phyloP scores from a whole-genome alignment of 2,888 invertebrate genomes.

The Acrocera orbiculus region DNA sequence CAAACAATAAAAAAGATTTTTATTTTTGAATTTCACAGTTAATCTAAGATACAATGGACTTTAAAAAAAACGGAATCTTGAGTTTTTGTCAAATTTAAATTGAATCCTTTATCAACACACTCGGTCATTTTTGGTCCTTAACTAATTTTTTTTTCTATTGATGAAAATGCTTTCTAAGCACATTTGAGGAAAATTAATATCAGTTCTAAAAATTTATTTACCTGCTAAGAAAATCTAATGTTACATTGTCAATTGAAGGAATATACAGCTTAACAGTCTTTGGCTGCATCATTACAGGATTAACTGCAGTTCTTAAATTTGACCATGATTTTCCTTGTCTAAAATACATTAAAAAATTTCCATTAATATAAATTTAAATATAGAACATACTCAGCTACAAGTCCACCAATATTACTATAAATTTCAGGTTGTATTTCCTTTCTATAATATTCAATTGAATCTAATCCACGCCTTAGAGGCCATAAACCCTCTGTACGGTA shows the following conservation, averaged over 20 bases:
- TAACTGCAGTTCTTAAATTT: slow-evolving; percentile 40
- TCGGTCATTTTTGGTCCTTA: too few species aligned
- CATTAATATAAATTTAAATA: slow-evolving; percentile 18
- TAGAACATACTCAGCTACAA: slow-evolving; percentile 19
- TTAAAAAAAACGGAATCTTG: too few species aligned
- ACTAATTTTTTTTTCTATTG: too few species aligned
- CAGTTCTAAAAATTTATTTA: slow-evolving; percentile 9
- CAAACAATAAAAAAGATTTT: too few species aligned
- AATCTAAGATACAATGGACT: too few species aligned
- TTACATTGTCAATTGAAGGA: slow-evolving; percentile 19
- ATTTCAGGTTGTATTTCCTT: slow-evolving; percentile 25
- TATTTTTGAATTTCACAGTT: too few species aligned
- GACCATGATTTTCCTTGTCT: slow-evolving; percentile 51
- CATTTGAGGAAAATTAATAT: too few species aligned
- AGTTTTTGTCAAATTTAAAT: not conserved
- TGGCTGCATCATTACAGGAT: slow-evolving; percentile 23
- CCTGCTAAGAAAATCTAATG: slow-evolving; percentile 21
- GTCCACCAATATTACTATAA: slow-evolving; percentile 22
- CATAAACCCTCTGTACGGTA: slow-evolving; percentile 19
- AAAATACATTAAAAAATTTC: slow-evolving; percentile 8
- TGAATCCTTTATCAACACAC: not conserved
- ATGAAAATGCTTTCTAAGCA: too few species aligned
- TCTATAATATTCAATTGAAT: slow-evolving; percentile 30
- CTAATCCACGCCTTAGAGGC: slow-evolving; percentile 31
- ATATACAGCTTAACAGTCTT: slow-evolving; percentile 20